Evolutionary conservation across 2,113 vertebrate genomes (phyloP), one percentile per base, ranked within the genome.

Genomic region (Vulpes vulpes): DNA sequence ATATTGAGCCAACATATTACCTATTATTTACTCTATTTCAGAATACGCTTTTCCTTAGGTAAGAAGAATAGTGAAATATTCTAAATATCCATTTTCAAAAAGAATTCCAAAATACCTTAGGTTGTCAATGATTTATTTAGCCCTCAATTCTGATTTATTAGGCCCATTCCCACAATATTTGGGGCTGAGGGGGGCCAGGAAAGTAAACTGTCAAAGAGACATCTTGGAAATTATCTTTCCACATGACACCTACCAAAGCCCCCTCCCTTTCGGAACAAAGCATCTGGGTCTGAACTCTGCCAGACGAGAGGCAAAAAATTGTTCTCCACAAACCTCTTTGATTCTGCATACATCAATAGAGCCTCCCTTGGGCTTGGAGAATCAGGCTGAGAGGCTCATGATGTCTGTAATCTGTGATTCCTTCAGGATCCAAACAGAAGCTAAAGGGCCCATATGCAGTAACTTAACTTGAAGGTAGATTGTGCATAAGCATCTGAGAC

Each of bases 351-450:
- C 64, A 64, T 60, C 78, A 43, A 8, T 0, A 55, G 57, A 91
- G 38, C 43, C 32, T 83, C 84, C 76, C 78, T 71, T 2, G 1
- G 79, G 51, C 32, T 3, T 53, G 38, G 53, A 20, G n/a, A 92
- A 78, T 71, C 62, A 43, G 62, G 14, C 53, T 55, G 51, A 88
- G 78, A 76, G 88, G 62, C 78, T 84, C 82, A 11, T 57, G 20
- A 38, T 17, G 51, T 53, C 62, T 43, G 62, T 62, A 71, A 65
- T 74, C 65, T 83, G 3, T 32, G 67, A 96, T 59, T 91, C 90
- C 83, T 96, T 51, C 51, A 79, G 76, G 86, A 76, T 23, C 30
- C 67, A 32, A 93, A 78, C n/a, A 92, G 92, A 97, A 25, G 62
- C 69, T 43, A 79, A 76, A 30, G 67, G 82, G 62, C 38, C 79